Evolutionary conservation across 2,888 invertebrate species (phyloP), one percentile per base, ranked within the genome.

Genomic region (Papilio demoleus): DNA sequence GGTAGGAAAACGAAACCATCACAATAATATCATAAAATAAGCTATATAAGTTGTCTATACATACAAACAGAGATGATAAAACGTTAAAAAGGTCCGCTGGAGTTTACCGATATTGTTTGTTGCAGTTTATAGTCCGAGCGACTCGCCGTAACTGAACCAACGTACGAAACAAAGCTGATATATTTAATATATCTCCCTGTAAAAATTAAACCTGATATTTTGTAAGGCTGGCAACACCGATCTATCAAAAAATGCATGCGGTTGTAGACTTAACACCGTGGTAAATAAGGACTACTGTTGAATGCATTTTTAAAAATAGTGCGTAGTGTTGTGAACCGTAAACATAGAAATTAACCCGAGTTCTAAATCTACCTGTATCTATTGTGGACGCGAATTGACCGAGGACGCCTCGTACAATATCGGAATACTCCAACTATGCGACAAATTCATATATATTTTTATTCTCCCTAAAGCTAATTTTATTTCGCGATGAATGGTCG

Each of bases 401-500:
- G 75, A 82, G 84, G 81, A 81, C 82, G 81, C 78, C 74, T 77
- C 71, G 67, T 65, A 53, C 81, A 80, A 72, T 74, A 74, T 74
- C 85, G 81, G 81, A 76, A 82, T 80, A 84, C 78, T 82, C 78
- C 85, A 81, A 72, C 85, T 80, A 76, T 73, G 71, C 81, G 79
- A 81, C 83, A 85, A 85, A 88, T 85, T 85, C 83, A 87, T 85
- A 89, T 86, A 88, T 87, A 87, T 87, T 79, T 89, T 86, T 88
- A 87, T 84, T 86, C 77, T 86, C 74, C 84, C 85, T 88, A 88
- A 84, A 74, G 77, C 89, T 88, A 88, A 86, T 74, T 77, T 79
- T 92, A 92, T 92, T 92, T 92, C 92, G 92, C 92, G 92, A 92
- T 92, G 92, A 92, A 92, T 92, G 92, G 79, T 88, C 90, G 88